Evolutionary conservation across 1,140 invertebrate genomes (phyloP).

Genomic region (Drosophila yakuba): DNA sequence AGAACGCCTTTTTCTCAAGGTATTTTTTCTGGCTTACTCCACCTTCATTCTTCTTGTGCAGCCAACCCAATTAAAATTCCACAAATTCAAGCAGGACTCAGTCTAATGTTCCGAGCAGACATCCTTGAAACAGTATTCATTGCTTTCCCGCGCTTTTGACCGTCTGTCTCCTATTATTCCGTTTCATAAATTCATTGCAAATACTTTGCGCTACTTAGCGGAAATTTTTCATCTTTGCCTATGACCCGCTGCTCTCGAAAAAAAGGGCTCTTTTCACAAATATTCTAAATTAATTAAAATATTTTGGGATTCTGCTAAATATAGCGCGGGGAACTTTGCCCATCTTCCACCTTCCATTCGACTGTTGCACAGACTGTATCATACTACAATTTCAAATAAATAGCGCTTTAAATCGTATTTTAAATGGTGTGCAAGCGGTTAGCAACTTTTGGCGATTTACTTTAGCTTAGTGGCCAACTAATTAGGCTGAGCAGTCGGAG

Average conservation of each 20-base stretch:
- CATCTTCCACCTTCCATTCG: background rate
- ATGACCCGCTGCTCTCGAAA: conserved; percentile 11
- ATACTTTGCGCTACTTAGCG: conserved; percentile 66
- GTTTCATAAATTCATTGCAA: conserved; percentile 51
- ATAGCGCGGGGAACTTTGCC: conserved; percentile 12
- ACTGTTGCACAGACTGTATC: conserved; percentile 15
- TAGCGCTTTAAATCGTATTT: conserved; percentile 25
- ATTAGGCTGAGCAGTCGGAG: conserved; percentile 45
- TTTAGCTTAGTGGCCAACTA: conserved; percentile 53
- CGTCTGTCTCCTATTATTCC: background rate
- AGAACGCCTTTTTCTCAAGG: conserved; percentile 3
- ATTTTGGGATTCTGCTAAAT: conserved; percentile 45
- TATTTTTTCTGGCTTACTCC: conserved; percentile 16
- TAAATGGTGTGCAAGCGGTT: conserved; percentile 7
- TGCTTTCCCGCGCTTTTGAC: conserved; percentile 12
- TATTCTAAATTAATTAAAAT: conserved; percentile 75
- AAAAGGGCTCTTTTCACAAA: conserved; percentile 59
- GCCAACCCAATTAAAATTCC: conserved; percentile 64
- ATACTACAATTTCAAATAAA: conserved; percentile 17
- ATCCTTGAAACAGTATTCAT: conserved; percentile 46
- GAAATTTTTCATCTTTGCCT: conserved; percentile 37
- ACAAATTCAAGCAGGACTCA: conserved; percentile 38
- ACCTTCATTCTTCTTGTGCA: background rate
- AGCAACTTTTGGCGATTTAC: conserved; percentile 40
- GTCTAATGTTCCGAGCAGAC: conserved; percentile 46